Evolutionary conservation across 2,113 vertebrate genomes (phyloP), one percentile per base, ranked within the genome.

Genomic region (Lampris incognitus): DNA sequence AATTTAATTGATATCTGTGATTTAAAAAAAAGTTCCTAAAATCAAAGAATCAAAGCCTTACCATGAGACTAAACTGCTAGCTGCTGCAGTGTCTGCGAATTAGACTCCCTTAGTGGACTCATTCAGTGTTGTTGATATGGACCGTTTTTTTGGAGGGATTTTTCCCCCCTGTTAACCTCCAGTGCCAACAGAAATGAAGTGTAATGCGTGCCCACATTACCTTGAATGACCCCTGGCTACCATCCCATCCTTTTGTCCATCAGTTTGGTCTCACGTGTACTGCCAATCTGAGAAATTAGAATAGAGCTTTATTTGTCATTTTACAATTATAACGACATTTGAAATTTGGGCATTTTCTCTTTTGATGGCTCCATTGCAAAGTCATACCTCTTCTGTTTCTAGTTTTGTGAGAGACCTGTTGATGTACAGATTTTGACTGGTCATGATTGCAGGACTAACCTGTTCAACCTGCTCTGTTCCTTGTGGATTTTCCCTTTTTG

Each of bases 221-320:
- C 7, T 5, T 2, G 7, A 46, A 46, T 5, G 4, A 4, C 4
- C 44, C 44, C 7, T 46, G 4, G 44, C 7, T 46, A 46, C 10
- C 57, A 39, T 41, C 49, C 10, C 57, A 39, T 41, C 49, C 37
- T 48, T 57, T 11, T 41, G 7, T 56, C 10, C 54, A 46, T 1
- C 4, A n/a, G 52, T 4, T 2, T 74, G n/a, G 83, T 88, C 84
- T 85, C 87, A 83, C 77, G 66, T 70, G 62, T 71, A 46, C 58
- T 67, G 72, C 69, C 48, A 41, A 50, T n/a, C 24, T 24, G 24
- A 24, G 24, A 24, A 24, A 24, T 24, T 24, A 24, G 24, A 24
- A 24, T 24, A 24, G 24, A 24, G 0, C 24, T 24, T 24, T 24
- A 24, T 24, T 24, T 24, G 24, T 24, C 24, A 24, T 24, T 24